Evolutionary conservation across 2,113 vertebrate species (phyloP), one percentile per base, ranked within the genome.

Genomic region (Urocolius indicus): DNA sequence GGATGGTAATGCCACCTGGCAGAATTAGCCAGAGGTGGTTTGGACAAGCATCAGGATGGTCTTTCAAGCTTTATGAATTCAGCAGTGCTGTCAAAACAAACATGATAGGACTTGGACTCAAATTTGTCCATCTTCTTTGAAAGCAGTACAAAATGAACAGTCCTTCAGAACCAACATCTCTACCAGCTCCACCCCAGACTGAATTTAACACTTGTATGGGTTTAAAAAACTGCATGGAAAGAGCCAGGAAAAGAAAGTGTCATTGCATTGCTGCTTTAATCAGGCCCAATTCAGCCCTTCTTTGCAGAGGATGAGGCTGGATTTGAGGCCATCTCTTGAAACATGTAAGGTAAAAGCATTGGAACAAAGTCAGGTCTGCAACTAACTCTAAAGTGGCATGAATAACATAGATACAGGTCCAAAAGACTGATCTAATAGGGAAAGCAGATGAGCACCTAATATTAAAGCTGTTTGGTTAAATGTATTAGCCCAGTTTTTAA

Each of bases 401-500:
- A 57, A 57, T 11, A 84, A 16, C 45, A 79, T 57, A 89, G 43
- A n/a, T 80, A 55, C 94, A 89, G 80, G 74, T 79, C 85, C 58
- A 73, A 78, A 78, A 43, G 68, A 29, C 48, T 55, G 63, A 68
- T 62, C 55, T 77, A 62, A 66, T 4, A 54, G 38, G 49, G 38
- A 82, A 93, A 76, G 43, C 89, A 94, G 81, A 89, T 75, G 87
- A 94, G 52, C n/a, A 67, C 66, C 57, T 92, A 89, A 89, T 91
- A 92, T 61, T 78, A 84, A 93, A 94, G 67, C 59, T 94, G 80
- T 10, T 71, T 92, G 92, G 21, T 16, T 68, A 93, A 84, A 89
- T 57, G 58, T 93, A 91, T 90, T 91, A 89, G 73, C 75, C 71
- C 54, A 79, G 29, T 90, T 91, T 93, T 85, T 79, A 87, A 73